Evolutionary conservation across 2,888 invertebrate genomes (phyloP).

Genomic region (Heteromyza rotundicornis): DNA sequence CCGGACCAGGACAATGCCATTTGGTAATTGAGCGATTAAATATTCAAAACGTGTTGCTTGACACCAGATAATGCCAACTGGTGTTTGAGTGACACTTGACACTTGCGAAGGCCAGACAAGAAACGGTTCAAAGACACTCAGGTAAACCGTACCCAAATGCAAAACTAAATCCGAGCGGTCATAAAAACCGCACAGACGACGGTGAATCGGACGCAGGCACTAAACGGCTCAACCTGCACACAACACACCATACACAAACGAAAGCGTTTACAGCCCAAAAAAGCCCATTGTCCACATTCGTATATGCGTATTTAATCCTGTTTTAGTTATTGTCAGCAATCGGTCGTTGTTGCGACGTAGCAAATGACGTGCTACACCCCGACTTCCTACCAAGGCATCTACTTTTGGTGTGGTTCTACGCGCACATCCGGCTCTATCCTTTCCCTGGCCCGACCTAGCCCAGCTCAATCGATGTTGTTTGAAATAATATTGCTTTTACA

Average conservation of each 20-base stretch:
- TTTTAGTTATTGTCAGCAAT: not conserved
- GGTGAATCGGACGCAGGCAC: constrained; percentile 47
- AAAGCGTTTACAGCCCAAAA: constrained; percentile 1
- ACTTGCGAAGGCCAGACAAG: constrained; percentile 22
- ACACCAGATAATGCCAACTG: not conserved
- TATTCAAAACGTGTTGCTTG: not conserved
- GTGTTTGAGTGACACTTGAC: constrained; percentile 40
- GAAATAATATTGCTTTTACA: too few species aligned
- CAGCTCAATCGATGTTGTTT: not conserved
- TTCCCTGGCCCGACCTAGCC: too few species aligned
- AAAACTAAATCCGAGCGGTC: not conserved
- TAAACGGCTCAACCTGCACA: constrained; percentile 44
- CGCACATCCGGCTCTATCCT: constrained; percentile 1
- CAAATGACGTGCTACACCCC: too few species aligned
- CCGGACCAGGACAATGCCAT: constrained; percentile 32
- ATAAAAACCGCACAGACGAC: not conserved
- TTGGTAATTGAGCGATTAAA: not conserved
- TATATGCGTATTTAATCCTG: not conserved
- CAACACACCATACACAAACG: too few species aligned
- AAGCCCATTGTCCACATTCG: not conserved
- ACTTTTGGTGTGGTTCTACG: not conserved
- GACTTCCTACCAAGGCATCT: not conserved
- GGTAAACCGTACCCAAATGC: not conserved
- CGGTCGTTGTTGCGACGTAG: not conserved
- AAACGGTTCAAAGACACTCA: not conserved